phyloP scores from a whole-genome alignment of 1,140 invertebrate species.

The Drosophila lowei region DNA sequence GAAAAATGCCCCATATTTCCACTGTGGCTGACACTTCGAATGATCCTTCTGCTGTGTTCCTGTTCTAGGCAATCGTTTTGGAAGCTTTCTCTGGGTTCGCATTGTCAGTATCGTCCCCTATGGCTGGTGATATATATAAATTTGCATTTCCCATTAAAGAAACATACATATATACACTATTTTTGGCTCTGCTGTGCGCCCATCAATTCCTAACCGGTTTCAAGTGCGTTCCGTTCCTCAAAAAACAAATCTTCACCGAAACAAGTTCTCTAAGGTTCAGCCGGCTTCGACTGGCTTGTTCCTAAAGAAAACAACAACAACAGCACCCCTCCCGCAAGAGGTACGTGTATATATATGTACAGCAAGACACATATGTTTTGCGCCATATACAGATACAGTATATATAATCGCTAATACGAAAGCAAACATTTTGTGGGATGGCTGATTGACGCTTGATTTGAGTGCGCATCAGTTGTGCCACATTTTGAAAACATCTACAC shows the following conservation, averaged over 20 bases:
- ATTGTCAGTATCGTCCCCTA: no score
- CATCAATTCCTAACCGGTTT: slow-evolving; percentile 25
- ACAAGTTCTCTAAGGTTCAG: no score
- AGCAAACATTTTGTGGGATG: slow-evolving; percentile 25
- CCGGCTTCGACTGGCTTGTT: slow-evolving; percentile 3
- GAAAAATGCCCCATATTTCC: no score
- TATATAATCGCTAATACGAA: slow-evolving; percentile 32
- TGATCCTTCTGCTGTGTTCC: no score
- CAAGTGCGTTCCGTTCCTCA: no score
- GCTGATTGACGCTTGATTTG: slow-evolving; percentile 42
- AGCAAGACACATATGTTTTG: neutral
- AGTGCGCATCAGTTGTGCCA: slow-evolving; percentile 9
- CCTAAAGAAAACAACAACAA: slow-evolving; percentile 12
- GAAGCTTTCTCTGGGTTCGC: no score
- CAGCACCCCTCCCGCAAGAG: neutral
- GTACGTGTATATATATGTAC: neutral
- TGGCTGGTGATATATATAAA: no score
- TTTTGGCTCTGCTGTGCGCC: neutral
- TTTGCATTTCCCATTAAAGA: no score
- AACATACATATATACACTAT: neutral
- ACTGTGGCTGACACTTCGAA: no score
- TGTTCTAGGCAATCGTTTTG: no score
- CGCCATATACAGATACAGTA: neutral
- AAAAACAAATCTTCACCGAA: neutral
- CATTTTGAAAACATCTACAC: slow-evolving; percentile 1